Evolutionary conservation across 2,888 invertebrate genomes (phyloP), one percentile per base, ranked within the genome.

Genomic region (Drosophila borborema): DNA sequence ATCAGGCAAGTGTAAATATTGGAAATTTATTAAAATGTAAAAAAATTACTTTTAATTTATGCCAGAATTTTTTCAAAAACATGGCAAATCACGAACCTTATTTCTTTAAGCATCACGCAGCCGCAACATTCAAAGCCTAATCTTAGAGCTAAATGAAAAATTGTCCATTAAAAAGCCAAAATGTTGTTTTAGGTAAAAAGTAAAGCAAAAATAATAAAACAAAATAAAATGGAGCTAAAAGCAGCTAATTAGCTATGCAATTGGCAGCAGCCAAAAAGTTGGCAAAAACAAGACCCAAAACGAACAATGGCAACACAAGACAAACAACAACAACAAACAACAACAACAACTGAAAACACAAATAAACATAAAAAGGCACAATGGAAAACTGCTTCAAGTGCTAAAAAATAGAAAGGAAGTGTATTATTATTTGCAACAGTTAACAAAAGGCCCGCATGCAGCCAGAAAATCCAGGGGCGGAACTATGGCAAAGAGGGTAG

Each of bases 351-450:
- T 14, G 38, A 6, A 14, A 55, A 80, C 45, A 58, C 34, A 58
- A 58, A 58, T 45, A 58, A 58, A 58, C 55, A 55, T 38, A 36
- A 38, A 34, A 65, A 62, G 69, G 43, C 70, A 69, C 53, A 67
- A 77, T 51, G 60, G 49, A 46, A 54, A 71, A 65, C 49, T 58
- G 60, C 75, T 65, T 71, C 23, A 74, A 69, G 70, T 79, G 74
- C 69, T 63, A 55, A 53, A 36, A 51, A 51, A 36, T 36, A 36
- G 49, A 74, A 64, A 48, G 76, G 77, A 80, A 76, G 77, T 80
- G 45, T 63, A 80, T 77, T 74, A 74, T 79, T 82, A 86, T 82
- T 80, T 78, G 83, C 81, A 68, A 77, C 83, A 80, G 81, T 86
- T 73, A 82, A 73, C 83, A 82, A 66, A 66, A 73, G 62, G 67